Evolutionary conservation across 2,113 vertebrate genomes (phyloP), one percentile per base, ranked within the genome.

Genomic region (Gila orcuttii): DNA sequence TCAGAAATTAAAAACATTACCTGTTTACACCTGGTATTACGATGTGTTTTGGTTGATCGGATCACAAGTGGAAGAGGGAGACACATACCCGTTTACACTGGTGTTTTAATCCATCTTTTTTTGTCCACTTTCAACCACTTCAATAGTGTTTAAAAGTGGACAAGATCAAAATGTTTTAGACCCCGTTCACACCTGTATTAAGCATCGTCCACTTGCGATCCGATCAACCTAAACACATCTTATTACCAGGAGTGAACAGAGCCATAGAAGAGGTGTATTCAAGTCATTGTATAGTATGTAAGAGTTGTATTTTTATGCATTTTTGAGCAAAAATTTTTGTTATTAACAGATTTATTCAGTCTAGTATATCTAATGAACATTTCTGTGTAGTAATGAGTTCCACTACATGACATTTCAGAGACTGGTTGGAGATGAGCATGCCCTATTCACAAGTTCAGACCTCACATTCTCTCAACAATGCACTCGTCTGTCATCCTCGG

Each of bases 401-500:
- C 23, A 69, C 76, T 79, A 79, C 83, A 78, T 76, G 83, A 84
- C 81, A 74, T 66, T 45, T 52, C 47, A 28, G 55, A 87, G 77
- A 76, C 79, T 64, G 68, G 52, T 66, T 55, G 25, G 55, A 36
- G 73, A 42, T 82, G 79, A 79, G 79, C 85, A 88, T 82, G 88
- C 84, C 78, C 66, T 62, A 57, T 73, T 79, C 87, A 85, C 57
- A 52, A 31, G 39, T 47, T 55, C 60, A 86, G 83, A 87, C 57
- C 83, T 84, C 77, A 87, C 80, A 82, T 79, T 81, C 73, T 89
- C 68, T 86, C 71, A 87, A 87, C 90, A 89, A 83, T 86, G 82
- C 86, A 86, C 90, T 92, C 85, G 81, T 93, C 92, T 92, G 90
- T 94, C 93, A 92, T 87, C 91, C 55, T 83, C 75, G 83, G 76